A percentile compares a stretch with the other conserved stretches of the same genome.
phyloP scores from a whole-genome alignment of 2,113 vertebrate genomes.

The Lampris incognitus region DNA sequence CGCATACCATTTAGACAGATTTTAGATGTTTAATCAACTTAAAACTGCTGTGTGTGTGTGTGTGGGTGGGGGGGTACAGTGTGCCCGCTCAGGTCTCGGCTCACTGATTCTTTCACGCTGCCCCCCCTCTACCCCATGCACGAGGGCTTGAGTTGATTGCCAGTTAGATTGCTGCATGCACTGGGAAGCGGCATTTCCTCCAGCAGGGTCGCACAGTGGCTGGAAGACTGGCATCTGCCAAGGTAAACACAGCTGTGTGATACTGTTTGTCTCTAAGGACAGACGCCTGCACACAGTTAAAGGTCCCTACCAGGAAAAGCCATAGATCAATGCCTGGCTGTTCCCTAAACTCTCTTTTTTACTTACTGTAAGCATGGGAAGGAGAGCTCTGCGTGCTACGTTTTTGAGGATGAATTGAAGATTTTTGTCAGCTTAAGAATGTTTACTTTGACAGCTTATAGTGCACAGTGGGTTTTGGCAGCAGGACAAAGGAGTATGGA shows the following conservation, averaged over 20 bases:
- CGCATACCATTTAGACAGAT: no score
- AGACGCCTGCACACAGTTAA: conserved; percentile 1
- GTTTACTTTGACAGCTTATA: conserved; percentile 58
- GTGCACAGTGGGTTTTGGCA: conserved; percentile 18
- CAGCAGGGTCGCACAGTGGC: not conserved
- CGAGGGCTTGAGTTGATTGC: not conserved
- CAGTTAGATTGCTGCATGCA: not conserved
- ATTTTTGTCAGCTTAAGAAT: conserved; percentile 38
- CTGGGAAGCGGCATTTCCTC: conserved; percentile 2
- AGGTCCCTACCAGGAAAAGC: conserved; percentile 22
- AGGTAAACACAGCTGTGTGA: not conserved
- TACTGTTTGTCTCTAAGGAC: conserved; percentile 2
- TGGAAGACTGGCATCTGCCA: not conserved
- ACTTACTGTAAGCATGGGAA: conserved; percentile 1
- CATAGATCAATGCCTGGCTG: conserved; percentile 2
- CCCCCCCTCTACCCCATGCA: not conserved
- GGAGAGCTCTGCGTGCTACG: conserved; percentile 48
- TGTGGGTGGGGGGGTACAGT: not conserved
- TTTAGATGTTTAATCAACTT: no score
- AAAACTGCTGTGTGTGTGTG: no score
- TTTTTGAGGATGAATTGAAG: conserved; percentile 14
- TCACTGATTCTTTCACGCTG: not conserved
- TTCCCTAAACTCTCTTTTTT: conserved; percentile 2
- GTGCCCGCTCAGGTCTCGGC: not conserved
- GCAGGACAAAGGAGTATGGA: conserved; percentile 50